Evolutionary conservation across 2,888 invertebrate genomes (phyloP).

Genomic region (Rhabditoides inermis): DNA sequence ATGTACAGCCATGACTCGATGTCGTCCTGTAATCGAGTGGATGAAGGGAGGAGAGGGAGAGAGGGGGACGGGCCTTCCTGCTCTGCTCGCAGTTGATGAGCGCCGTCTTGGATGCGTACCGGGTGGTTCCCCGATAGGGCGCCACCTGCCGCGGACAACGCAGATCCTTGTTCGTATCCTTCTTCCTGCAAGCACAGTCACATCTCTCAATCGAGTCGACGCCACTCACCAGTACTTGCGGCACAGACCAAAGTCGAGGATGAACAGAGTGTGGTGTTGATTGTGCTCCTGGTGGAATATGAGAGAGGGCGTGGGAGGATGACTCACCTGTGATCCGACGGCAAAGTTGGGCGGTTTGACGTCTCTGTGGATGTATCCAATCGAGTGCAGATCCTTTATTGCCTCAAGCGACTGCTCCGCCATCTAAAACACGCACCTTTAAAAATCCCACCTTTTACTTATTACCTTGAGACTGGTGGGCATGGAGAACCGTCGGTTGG

Average conservation of each 20-base stretch:
- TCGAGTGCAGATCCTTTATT: constrained; percentile 24
- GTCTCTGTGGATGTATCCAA: constrained; percentile 16
- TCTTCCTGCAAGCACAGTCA: neutral
- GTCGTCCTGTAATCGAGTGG: too few relatives aligned
- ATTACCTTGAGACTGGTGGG: constrained; percentile 13
- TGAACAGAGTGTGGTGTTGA: constrained; percentile 14
- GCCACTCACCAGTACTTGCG: constrained; percentile 7
- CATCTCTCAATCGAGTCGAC: neutral
- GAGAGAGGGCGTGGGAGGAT: constrained; percentile 12
- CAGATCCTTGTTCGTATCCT: constrained; percentile 17
- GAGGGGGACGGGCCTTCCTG: too few relatives aligned
- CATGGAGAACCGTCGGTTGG: constrained; percentile 13
- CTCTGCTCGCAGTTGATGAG: too few relatives aligned
- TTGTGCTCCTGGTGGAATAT: constrained; percentile 17
- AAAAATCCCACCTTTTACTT: too few relatives aligned
- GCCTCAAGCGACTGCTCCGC: constrained; percentile 25
- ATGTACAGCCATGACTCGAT: constrained; percentile 30
- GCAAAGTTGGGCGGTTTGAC: constrained; percentile 30
- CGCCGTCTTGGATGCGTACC: constrained; percentile 16
- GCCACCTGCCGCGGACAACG: constrained; percentile 14
- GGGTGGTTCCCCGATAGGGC: constrained; percentile 22
- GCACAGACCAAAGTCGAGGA: constrained; percentile 23
- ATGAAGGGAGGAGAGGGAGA: too few relatives aligned
- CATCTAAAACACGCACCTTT: too few relatives aligned
- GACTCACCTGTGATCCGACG: constrained; percentile 17